phyloP scores from a whole-genome alignment of 2,888 invertebrate species.

The Cantharis rustica region DNA sequence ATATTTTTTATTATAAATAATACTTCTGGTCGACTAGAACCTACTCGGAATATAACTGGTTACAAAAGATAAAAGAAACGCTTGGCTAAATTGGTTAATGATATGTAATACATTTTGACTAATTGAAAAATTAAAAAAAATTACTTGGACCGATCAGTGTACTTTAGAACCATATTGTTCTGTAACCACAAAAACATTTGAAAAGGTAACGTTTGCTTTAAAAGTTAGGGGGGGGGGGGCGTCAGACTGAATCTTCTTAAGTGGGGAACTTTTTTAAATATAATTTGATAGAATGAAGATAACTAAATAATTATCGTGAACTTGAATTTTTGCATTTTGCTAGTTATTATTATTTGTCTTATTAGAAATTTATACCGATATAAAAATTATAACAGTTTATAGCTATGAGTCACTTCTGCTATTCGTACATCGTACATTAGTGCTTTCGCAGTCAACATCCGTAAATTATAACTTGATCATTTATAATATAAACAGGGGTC shows the following conservation, averaged over 20 bases:
- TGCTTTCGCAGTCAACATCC: constrained; percentile 27
- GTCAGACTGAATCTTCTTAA: no score
- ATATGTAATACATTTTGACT: background rate
- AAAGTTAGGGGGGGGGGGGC: background rate
- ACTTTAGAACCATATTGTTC: no score
- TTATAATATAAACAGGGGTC: constrained; percentile 16
- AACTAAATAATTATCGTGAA: no score
- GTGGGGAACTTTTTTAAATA: no score
- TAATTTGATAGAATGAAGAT: background rate
- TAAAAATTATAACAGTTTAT: constrained; percentile 10
- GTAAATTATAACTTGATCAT: constrained; percentile 19
- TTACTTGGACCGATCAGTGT: no score
- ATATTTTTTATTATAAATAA: no score
- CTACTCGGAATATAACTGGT: no score
- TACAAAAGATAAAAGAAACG: background rate
- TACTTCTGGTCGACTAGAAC: no score
- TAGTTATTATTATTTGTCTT: background rate
- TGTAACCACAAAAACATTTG: no score
- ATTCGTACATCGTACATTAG: constrained; percentile 24
- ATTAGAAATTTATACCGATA: background rate
- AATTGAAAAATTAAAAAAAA: no score
- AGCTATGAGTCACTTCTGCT: constrained; percentile 29
- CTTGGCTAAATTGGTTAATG: background rate
- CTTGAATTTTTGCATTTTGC: background rate
- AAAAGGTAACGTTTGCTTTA: no score